Conservation (phyloP, 2,113 vertebrate species). For the Vidua macroura region DNA sequence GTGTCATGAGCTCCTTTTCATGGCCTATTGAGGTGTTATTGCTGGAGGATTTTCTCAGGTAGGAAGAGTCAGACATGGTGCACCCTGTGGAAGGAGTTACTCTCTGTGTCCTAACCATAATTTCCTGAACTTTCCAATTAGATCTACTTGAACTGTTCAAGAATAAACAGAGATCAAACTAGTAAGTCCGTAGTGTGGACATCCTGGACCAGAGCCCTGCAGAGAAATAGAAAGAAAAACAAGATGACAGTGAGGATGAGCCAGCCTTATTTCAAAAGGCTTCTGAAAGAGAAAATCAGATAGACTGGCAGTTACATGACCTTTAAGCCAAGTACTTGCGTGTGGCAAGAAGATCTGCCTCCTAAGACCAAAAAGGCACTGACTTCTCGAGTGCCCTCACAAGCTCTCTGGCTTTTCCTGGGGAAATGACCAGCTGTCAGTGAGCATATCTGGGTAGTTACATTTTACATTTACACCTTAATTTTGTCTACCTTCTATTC, state of each 20-base stretch:
- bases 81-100: background rate
- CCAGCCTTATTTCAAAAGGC: background rate
- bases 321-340: background rate
- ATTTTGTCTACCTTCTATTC: background rate
- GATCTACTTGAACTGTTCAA: background rate
- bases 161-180: background rate
- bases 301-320: background rate
- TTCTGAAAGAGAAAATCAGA: background rate
- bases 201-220: background rate
- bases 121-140: background rate
- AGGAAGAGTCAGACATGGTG: background rate
- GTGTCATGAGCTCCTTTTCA: background rate
- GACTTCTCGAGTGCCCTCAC: background rate
- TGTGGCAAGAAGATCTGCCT: background rate
- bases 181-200: background rate
- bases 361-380: background rate
- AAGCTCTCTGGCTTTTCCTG: background rate
- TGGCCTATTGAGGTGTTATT: background rate
- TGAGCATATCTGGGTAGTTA: background rate
- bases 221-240: conserved; percentile 9
- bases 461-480: background rate
- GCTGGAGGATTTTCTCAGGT: background rate
- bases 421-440: background rate
- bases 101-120: background rate
- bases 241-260: background rate